Evolutionary conservation across 2,797 vertebrate genomes (phyloP).

Genomic region (Emys orbicularis): DNA sequence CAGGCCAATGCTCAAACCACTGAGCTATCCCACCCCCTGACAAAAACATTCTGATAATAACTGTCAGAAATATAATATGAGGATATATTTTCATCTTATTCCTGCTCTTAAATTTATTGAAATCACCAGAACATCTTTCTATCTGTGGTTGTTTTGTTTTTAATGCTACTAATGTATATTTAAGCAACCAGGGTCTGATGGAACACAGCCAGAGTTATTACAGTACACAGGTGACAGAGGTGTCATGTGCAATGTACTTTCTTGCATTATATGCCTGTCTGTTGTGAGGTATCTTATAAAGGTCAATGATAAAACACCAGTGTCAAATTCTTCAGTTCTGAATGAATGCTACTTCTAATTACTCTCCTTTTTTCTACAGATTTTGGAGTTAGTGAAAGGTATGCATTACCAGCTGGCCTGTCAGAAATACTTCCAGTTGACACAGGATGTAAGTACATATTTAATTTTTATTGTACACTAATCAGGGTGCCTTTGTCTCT

Average conservation of each 20-base stretch:
- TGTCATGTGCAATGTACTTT: not conserved
- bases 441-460: conserved; percentile 91
- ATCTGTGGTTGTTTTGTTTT: conserved; percentile 38
- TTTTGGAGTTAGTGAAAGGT: conserved; percentile 96
- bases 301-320: not conserved
- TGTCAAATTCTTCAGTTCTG: not conserved
- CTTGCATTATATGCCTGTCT: not conserved
- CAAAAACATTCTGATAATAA: conserved; percentile 46
- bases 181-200: not conserved
- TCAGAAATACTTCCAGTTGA: conserved; percentile 98
- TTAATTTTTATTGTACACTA: conserved; percentile 61
- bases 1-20: too few species aligned
- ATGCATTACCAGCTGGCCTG: conserved; percentile 98
- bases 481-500: conserved; percentile 35
- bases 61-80: conserved; percentile 56
- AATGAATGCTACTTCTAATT: not conserved
- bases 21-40: too few species aligned
- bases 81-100: conserved; percentile 61
- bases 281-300: not conserved
- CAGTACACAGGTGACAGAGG: not conserved
- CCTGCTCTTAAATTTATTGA: conserved; percentile 54
- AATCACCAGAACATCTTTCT: conserved; percentile 15
- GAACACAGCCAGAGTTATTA: conserved; percentile 1
- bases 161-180: not conserved
- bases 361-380: conserved; percentile 76